A percentile compares a stretch with the other conserved stretches of the same genome.
Conservation (phyloP, 2,113 vertebrate species). For the Amphiprion percula region DNA sequence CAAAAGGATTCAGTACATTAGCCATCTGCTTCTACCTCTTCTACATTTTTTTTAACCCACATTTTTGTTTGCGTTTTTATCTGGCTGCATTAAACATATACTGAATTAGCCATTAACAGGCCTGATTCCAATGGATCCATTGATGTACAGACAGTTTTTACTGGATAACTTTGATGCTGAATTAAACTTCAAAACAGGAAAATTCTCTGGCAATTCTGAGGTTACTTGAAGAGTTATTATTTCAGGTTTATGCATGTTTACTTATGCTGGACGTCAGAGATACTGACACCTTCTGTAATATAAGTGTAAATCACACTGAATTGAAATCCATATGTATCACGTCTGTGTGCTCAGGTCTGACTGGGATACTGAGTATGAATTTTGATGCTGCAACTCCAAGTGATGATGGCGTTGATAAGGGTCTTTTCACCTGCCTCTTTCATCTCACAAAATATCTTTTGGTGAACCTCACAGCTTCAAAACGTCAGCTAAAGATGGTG, state of each 20-base stretch:
- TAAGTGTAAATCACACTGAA: background rate
- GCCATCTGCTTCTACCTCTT: too few relatives aligned
- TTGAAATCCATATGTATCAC: too few relatives aligned
- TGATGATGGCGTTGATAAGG: background rate
- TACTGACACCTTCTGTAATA: too few relatives aligned
- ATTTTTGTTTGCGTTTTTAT: too few relatives aligned
- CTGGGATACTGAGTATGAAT: background rate
- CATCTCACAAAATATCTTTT: background rate
- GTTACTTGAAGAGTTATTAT: background rate
- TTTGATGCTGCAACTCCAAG: conserved; percentile 9
- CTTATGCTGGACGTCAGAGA: too few relatives aligned
- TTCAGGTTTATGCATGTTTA: background rate
- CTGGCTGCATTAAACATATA: background rate
- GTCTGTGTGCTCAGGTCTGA: too few relatives aligned
- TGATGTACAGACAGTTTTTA: too few relatives aligned
- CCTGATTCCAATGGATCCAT: too few relatives aligned
- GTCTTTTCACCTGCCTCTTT: background rate
- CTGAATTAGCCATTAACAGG: background rate
- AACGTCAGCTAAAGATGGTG: background rate
- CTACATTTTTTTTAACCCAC: too few relatives aligned
- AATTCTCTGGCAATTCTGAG: background rate
- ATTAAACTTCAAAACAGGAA: background rate
- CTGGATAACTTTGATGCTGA: background rate
- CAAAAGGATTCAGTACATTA: too few relatives aligned
- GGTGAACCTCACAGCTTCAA: background rate